phyloP scores from a whole-genome alignment of 2,888 invertebrate species.

The Oxystoma pomonae region DNA sequence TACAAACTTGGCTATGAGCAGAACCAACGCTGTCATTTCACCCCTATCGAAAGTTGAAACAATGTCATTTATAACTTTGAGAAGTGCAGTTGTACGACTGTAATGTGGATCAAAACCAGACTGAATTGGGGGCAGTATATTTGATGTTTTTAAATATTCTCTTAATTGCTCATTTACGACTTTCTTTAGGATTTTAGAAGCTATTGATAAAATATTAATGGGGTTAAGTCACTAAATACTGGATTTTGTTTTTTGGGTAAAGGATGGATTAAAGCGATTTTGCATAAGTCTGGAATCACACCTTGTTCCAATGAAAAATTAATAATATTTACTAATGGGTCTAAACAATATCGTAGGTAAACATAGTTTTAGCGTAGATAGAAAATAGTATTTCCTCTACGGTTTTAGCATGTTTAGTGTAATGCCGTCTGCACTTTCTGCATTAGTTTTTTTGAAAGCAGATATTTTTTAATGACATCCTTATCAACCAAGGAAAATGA shows the following conservation, averaged over 20 bases:
- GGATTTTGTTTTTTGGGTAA: background rate
- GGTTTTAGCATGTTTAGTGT: background rate
- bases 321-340: background rate
- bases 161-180: background rate
- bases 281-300: background rate
- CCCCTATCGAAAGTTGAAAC: background rate
- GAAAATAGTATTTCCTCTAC: too few relatives aligned
- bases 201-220: background rate
- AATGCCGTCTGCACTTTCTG: background rate
- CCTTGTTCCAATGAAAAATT: background rate
- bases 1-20: background rate
- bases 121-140: background rate
- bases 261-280: background rate
- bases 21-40: background rate
- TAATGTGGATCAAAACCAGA: background rate
- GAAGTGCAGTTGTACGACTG: background rate
- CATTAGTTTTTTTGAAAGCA: background rate
- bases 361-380: too few relatives aligned
- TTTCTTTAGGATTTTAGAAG: background rate
- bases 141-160: background rate
- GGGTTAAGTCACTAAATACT: background rate
- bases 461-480: background rate
- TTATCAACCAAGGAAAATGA: background rate
- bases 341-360: background rate
- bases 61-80: background rate